Evolutionary conservation across 2,888 invertebrate genomes (phyloP).

Genomic region (Hoplodrina ambigua): DNA sequence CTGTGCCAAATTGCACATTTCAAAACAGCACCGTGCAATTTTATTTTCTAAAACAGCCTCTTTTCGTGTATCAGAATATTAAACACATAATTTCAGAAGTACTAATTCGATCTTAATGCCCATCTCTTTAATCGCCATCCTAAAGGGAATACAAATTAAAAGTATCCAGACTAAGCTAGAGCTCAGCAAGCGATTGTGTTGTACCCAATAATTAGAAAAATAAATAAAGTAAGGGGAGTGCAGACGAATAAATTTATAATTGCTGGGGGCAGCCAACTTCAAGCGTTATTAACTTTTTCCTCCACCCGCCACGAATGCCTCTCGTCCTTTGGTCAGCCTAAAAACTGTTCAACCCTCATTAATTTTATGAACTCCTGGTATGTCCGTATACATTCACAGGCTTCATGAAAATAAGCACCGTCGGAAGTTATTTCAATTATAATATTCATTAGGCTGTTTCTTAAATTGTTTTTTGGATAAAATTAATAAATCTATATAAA

Average conservation of each 20-base stretch:
- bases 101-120: slow-evolving; percentile 10
- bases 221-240: slow-evolving; percentile 60
- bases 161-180: slow-evolving; percentile 52
- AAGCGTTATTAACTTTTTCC: slow-evolving; percentile 76
- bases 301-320: slow-evolving; percentile 59
- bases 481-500: background rate
- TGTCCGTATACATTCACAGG: slow-evolving; percentile 35
- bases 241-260: slow-evolving; percentile 71
- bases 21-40: no score
- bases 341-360: slow-evolving; percentile 67
- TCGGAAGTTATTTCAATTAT: slow-evolving; percentile 4
- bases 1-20: no score
- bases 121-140: slow-evolving; percentile 5
- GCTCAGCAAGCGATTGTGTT: slow-evolving; percentile 57
- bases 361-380: slow-evolving; percentile 65
- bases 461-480: background rate
- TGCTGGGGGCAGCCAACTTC: slow-evolving; percentile 68
- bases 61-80: background rate
- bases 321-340: slow-evolving; percentile 67
- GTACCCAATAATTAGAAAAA: slow-evolving; percentile 63
- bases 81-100: background rate
- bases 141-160: slow-evolving; percentile 46
- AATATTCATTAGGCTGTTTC: slow-evolving; percentile 1
- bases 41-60: no score
- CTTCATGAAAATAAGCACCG: slow-evolving; percentile 12